phyloP scores from a whole-genome alignment of 1,140 invertebrate species.

The Lineus longissimus region DNA sequence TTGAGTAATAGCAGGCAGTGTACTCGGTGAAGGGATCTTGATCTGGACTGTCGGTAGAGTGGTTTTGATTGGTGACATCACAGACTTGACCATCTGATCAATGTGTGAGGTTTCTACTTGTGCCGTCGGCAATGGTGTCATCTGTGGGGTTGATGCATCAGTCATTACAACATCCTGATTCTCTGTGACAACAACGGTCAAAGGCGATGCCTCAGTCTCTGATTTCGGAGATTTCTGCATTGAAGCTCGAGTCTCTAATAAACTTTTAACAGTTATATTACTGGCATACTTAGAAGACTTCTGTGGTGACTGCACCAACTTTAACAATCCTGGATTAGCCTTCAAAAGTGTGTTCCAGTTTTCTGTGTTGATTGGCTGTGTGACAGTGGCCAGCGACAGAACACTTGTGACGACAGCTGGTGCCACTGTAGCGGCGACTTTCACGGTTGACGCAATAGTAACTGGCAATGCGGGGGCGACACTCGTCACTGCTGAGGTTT shows the following conservation, averaged over 20 bases:
- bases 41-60: constrained; percentile 33
- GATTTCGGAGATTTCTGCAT: not conserved
- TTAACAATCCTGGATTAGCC: not conserved
- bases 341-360: not conserved
- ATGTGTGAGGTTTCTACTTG: not conserved
- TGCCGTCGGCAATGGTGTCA: not conserved
- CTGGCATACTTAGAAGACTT: constrained; percentile 29
- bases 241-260: constrained; percentile 29
- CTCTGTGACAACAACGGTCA: not conserved
- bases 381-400: not conserved
- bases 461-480: too few relatives aligned
- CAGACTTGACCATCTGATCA: not conserved
- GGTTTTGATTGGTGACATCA: constrained; percentile 15
- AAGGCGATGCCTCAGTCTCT: not conserved
- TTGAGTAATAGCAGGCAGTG: constrained; percentile 32
- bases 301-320: not conserved
- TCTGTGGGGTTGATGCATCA: not conserved
- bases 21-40: constrained; percentile 35
- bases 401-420: not conserved
- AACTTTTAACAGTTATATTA: constrained; percentile 40
- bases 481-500: too few relatives aligned
- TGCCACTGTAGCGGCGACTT: too few relatives aligned
- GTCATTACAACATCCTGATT: not conserved
- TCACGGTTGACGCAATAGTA: too few relatives aligned
- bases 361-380: not conserved